Percentiles rank a stretch among this genome's conserved stretches.
Evolutionary conservation across 2,888 invertebrate genomes (phyloP).

Genomic region (Drosophila ustulata): DNA sequence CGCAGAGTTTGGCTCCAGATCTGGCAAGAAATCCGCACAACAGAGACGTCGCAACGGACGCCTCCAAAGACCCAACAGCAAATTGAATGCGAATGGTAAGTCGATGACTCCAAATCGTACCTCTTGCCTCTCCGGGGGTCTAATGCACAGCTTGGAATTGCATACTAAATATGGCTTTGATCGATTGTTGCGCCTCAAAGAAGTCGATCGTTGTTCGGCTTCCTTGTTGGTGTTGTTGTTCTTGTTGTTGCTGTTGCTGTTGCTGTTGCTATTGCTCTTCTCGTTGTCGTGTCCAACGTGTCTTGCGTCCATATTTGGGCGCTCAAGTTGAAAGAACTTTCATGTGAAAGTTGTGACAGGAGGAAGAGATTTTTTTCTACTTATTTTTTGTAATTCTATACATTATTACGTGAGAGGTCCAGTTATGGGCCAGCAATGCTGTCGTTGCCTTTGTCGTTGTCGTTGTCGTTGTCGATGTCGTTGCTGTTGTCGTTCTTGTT

Average conservation of each 20-base stretch:
- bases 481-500: conserved; percentile 31
- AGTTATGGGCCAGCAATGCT: conserved; percentile 76
- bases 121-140: conserved; percentile 2
- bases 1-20: conserved; percentile 40
- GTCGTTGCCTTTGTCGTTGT: conserved; percentile 50
- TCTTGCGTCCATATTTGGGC: conserved; percentile 74
- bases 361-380: conserved; percentile 66
- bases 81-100: conserved; percentile 70
- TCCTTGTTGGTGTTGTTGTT: conserved; percentile 39
- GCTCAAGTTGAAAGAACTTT: conserved; percentile 82
- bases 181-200: conserved; percentile 66
- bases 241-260: conserved; percentile 26
- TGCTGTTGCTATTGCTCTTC: conserved; percentile 1
- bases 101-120: conserved; percentile 25
- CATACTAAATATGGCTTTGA: conserved; percentile 75
- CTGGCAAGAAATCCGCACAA: conserved; percentile 60
- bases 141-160: conserved; percentile 35
- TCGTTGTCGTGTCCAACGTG: conserved; percentile 61
- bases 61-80: conserved; percentile 57
- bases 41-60: conserved; percentile 77
- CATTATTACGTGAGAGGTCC: conserved; percentile 80
- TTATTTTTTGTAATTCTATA: conserved; percentile 72
- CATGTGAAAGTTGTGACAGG: conserved; percentile 81
- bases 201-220: conserved; percentile 65
- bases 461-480: conserved; percentile 52